Evolutionary conservation across 2,888 invertebrate species (phyloP), one percentile per base, ranked within the genome.

Genomic region (Punctoribates punctum): DNA sequence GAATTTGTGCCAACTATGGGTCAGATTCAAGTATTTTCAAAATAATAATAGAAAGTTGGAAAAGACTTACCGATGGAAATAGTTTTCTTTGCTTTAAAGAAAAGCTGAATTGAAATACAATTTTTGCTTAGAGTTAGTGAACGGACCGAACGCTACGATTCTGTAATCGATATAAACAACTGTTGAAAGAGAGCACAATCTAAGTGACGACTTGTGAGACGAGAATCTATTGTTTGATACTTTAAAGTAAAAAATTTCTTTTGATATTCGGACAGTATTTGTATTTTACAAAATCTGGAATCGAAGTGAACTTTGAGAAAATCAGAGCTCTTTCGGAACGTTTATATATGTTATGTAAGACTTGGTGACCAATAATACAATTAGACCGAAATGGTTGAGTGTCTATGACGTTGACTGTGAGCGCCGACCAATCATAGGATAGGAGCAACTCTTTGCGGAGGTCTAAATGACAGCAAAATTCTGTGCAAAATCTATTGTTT

Each of bases 91-190:
- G 46, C 46, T 8, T 8, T 54, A 54, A 54, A 54, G n/a, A n/a
- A 54, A 54, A n/a, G 9, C 4, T n/a, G 20, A 54, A 15, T 54
- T 20, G 15, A 48, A 15, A 17, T 54, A n/a, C 15, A 48, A n/a
- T 15, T 8, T 20, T 15, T 8, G n/a, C 8, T 54, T 54, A 6
- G 54, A 6, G 48, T 48, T n/a, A n/a, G 48, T 34, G n/a, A 48
- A 17, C n/a, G 20, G 54, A 54, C 13, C 27, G 17, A 29, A 67
- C 29, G 34, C 34, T 38, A 34, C 34, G 67, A 38, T 17, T 38
- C 34, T 67, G n/a, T 38, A 67, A 67, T 67, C 67, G 67, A 67
- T 67, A 67, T 38, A 67, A 38, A 67, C 67, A 67, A 67, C 67
- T 67, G 67, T 67, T 67, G 67, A 62, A 29, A 67, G 27, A 67